phyloP scores from a whole-genome alignment of 2,113 vertebrate genomes.

The Hemicordylus capensis region DNA sequence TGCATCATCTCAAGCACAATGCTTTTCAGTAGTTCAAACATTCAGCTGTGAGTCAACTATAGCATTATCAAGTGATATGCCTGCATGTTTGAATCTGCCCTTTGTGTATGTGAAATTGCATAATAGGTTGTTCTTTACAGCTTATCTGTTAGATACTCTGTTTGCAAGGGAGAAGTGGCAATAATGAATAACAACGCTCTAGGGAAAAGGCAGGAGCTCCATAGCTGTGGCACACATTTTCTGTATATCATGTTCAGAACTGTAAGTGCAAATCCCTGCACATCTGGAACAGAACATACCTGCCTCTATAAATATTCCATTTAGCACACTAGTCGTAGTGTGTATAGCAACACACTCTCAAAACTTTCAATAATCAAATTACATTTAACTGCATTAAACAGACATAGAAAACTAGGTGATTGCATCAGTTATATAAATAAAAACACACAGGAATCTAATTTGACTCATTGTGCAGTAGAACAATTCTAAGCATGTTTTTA shows the following conservation, averaged over 20 bases:
- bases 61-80: background rate
- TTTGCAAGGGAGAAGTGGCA: background rate
- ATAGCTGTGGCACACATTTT: background rate
- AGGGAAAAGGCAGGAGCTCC: background rate
- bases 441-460: conserved; percentile 20
- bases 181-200: background rate
- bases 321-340: background rate
- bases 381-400: conserved; percentile 21
- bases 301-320: conserved; percentile 25
- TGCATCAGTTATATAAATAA: conserved; percentile 30
- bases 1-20: background rate
- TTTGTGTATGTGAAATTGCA: background rate
- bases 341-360: background rate
- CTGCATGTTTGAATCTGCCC: background rate
- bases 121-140: rapidly evolving
- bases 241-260: background rate
- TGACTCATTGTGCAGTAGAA: conserved; percentile 28
- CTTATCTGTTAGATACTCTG: background rate
- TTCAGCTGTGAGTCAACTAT: background rate
- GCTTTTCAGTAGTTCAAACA: background rate
- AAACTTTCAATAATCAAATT: conserved; percentile 18
- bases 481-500: conserved; percentile 19
- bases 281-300: background rate
- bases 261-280: conserved; percentile 2
- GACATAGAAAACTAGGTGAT: conserved; percentile 17